A percentile compares a stretch with the other conserved stretches of the same genome.
phyloP scores from a whole-genome alignment of 2,797 vertebrate species.

The Bradypodion pumilum region DNA sequence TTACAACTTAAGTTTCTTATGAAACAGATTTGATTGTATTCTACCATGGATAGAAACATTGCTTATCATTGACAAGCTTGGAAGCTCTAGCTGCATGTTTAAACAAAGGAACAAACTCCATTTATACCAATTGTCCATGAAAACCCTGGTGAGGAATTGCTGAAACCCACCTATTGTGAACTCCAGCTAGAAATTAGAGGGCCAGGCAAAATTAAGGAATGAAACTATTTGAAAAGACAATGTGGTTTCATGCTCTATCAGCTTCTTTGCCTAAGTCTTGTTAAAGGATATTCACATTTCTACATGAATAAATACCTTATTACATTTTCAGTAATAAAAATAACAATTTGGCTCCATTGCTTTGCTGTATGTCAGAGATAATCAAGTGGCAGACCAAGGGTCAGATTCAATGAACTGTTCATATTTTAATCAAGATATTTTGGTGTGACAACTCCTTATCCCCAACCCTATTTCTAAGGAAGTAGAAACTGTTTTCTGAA shows the following conservation, averaged over 20 bases:
- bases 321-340: background rate
- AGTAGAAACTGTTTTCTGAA: background rate
- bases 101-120: background rate
- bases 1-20: background rate
- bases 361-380: background rate
- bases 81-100: background rate
- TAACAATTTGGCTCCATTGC: background rate
- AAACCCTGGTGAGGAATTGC: slow-evolving; percentile 15
- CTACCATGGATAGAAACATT: background rate
- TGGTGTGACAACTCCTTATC: background rate
- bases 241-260: slow-evolving; percentile 31
- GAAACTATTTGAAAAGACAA: background rate
- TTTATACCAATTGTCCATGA: background rate
- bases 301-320: slow-evolving; percentile 26
- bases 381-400: background rate
- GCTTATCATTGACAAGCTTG: background rate
- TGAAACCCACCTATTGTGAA: background rate
- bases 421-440: background rate
- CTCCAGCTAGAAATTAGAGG: slow-evolving; percentile 31
- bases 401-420: background rate
- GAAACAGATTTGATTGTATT: background rate
- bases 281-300: slow-evolving; percentile 25
- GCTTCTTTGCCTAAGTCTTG: background rate
- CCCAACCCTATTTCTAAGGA: background rate
- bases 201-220: slow-evolving; percentile 14